Conservation (phyloP, 2,113 vertebrate genomes). For the Tachuris rubrigastra region DNA sequence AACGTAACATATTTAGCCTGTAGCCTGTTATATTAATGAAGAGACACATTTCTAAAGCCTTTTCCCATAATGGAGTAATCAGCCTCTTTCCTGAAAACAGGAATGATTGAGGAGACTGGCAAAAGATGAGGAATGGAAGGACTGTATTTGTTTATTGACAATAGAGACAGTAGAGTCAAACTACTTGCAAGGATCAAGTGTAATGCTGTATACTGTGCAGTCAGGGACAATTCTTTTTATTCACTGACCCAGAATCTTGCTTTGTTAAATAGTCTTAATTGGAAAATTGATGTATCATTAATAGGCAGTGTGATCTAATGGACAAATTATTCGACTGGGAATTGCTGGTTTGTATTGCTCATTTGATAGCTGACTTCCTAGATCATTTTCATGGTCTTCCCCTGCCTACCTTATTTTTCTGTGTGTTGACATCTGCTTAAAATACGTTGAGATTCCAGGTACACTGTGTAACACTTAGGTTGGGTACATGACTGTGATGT, state of each 20-base stretch:
- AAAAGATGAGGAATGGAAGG: not conserved
- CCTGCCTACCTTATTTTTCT: not conserved
- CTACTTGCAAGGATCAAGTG: not conserved
- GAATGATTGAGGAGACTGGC: not conserved
- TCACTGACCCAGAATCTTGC: not conserved
- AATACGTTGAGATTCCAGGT: not conserved
- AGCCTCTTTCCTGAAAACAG: not conserved
- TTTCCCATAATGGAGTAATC: not conserved
- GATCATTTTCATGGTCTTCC: not conserved
- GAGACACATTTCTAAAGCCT: not conserved
- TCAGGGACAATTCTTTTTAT: not conserved
- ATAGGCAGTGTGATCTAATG: not conserved
- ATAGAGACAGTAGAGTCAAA: not conserved
- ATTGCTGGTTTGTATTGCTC: not conserved
- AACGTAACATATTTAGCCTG: not conserved
- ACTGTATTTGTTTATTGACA: not conserved
- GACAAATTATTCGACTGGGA: not conserved
- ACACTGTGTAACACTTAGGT: not conserved
- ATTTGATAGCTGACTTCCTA: not conserved
- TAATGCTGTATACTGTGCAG: not conserved
- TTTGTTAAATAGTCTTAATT: not conserved
- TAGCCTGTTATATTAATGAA: not conserved
- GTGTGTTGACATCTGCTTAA: not conserved
- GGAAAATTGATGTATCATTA: not conserved
- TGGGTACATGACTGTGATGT: not conserved